These are phyloP conservation scores for Danaus melanippus DNA, from an alignment of 1,140 invertebrate species.

Conservation along the genomic window DNA sequence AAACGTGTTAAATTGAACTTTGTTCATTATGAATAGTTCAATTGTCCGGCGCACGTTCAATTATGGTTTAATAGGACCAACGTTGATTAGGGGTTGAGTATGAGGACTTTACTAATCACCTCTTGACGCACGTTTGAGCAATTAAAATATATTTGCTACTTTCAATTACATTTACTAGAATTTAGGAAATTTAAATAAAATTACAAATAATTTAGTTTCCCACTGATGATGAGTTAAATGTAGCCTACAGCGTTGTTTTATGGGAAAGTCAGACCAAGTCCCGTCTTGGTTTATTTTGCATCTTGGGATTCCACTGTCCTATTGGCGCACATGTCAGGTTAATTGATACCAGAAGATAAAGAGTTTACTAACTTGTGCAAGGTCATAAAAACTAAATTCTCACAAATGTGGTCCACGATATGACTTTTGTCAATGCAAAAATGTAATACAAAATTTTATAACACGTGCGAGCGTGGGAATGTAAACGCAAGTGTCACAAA, in stretches of 20 bases:
- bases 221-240: slow-evolving; percentile 59
- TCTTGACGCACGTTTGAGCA: slow-evolving; percentile 31
- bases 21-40: slow-evolving; percentile 44
- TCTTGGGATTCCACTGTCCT: slow-evolving; percentile 43
- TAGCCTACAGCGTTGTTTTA: slow-evolving; percentile 37
- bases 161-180: slow-evolving; percentile 22
- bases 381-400: slow-evolving; percentile 22
- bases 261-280: slow-evolving; percentile 60
- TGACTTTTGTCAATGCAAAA: slow-evolving; percentile 16
- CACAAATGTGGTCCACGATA: slow-evolving; percentile 11
- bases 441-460: slow-evolving; percentile 13
- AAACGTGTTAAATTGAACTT: slow-evolving; percentile 54
- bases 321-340: slow-evolving; percentile 51
- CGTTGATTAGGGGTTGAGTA: slow-evolving; percentile 47
- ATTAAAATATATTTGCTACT: slow-evolving; percentile 4
- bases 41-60: slow-evolving; percentile 55
- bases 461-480: slow-evolving; percentile 57
- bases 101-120: slow-evolving; percentile 56
- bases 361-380: slow-evolving; percentile 29
- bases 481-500: slow-evolving; percentile 27
- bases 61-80: slow-evolving; percentile 55
- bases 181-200: slow-evolving; percentile 29
- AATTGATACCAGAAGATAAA: slow-evolving; percentile 43
- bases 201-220: slow-evolving; percentile 50
- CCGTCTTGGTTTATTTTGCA: slow-evolving; percentile 64